Evolutionary conservation across 2,113 vertebrate genomes (phyloP).

Genomic region (Siniperca chuatsi): DNA sequence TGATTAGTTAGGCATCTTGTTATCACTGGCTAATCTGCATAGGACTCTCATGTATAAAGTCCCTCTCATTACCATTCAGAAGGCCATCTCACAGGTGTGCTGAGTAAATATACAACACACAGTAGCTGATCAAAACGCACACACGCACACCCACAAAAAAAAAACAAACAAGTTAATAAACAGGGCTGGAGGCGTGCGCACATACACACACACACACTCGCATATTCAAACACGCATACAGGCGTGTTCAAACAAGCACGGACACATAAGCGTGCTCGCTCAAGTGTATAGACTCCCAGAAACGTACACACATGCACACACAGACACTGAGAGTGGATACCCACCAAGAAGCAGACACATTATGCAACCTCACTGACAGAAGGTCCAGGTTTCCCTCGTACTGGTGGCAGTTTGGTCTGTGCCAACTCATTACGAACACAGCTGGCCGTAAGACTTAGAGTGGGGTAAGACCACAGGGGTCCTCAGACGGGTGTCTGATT

Average conservation of each 20-base stretch:
- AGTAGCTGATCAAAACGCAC: conserved; percentile 51
- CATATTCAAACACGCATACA: conserved; percentile 30
- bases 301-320: conserved; percentile 34
- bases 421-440: conserved; percentile 83
- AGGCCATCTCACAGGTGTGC: conserved; percentile 69
- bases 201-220: neutral
- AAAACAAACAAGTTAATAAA: conserved; percentile 28
- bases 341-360: conserved; percentile 55
- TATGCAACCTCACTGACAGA: conserved; percentile 69
- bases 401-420: conserved; percentile 53
- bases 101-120: conserved; percentile 69
- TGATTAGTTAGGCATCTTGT: conserved; percentile 80
- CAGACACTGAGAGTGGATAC: conserved; percentile 42
- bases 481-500: conserved; percentile 55
- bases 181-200: neutral
- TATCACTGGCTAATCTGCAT: conserved; percentile 78
- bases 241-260: conserved; percentile 56
- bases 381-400: conserved; percentile 63
- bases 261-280: conserved; percentile 35
- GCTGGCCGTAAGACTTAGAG: conserved; percentile 67
- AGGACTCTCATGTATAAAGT: conserved; percentile 72
- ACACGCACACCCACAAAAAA: neutral
- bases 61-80: conserved; percentile 70
- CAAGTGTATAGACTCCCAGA: conserved; percentile 40
- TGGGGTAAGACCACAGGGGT: conserved; percentile 49